Conservation (phyloP, 2,113 vertebrate species). For the Alligator mississippiensis region DNA sequence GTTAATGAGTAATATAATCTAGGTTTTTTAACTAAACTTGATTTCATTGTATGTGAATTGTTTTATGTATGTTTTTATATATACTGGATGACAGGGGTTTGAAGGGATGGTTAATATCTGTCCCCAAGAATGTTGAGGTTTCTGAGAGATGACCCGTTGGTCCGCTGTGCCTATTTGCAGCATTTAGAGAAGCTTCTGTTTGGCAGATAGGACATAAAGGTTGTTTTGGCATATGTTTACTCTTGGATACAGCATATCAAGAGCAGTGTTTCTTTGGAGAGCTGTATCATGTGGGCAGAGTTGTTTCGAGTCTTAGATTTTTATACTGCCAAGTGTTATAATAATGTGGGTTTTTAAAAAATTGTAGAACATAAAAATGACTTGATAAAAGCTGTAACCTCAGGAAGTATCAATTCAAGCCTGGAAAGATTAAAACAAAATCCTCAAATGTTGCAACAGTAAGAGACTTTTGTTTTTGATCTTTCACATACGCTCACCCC, state of each 20-base stretch:
- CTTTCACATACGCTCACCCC: neutral
- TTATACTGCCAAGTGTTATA: neutral
- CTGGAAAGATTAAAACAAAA: neutral
- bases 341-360: neutral
- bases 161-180: neutral
- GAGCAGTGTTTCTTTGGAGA: neutral
- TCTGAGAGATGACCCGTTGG: neutral
- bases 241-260: neutral
- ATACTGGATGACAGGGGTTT: neutral
- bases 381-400: neutral
- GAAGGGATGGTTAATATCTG: neutral
- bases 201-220: slow-evolving; percentile 18
- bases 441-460: neutral
- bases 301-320: neutral
- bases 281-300: neutral
- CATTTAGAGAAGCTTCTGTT: neutral
- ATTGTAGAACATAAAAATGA: neutral
- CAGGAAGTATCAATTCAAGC: neutral
- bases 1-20: neutral
- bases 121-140: neutral
- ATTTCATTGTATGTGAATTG: neutral
- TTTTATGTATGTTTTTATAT: neutral
- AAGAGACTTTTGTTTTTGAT: neutral
- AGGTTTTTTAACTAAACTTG: neutral
- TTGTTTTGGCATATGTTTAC: neutral